Conservation (phyloP, 2,888 invertebrate species). For the Cheilosia scutellata region DNA sequence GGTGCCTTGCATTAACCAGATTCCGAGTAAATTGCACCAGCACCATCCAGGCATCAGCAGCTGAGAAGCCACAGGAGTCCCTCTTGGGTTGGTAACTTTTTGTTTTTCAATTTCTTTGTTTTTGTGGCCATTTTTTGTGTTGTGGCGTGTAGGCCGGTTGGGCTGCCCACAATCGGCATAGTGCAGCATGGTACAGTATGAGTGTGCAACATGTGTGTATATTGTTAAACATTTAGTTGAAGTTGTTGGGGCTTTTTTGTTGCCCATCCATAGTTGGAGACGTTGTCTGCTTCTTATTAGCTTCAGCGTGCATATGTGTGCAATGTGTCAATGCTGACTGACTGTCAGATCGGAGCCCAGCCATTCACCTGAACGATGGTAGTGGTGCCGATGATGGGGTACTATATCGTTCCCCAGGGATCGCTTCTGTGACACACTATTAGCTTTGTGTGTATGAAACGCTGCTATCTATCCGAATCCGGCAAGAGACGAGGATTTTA, state of each 20-base stretch:
- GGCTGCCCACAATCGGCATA: constrained; percentile 53
- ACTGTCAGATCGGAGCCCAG: constrained; percentile 26
- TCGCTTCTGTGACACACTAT: constrained; percentile 80
- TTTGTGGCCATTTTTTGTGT: constrained; percentile 21
- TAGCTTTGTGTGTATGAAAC: constrained; percentile 66
- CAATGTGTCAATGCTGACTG: background rate
- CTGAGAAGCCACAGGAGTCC: constrained; percentile 68
- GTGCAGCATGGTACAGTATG: constrained; percentile 52
- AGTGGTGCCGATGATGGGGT: constrained; percentile 75
- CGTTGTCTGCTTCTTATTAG: constrained; percentile 26
- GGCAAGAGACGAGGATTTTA: constrained; percentile 72
- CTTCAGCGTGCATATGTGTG: constrained; percentile 13
- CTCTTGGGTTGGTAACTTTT: constrained; percentile 59
- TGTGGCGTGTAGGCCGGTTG: constrained; percentile 62
- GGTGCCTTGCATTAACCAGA: constrained; percentile 79
- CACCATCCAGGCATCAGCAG: constrained; percentile 35
- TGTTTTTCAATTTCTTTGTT: background rate
- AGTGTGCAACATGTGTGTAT: constrained; percentile 72
- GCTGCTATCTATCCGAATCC: constrained; percentile 39
- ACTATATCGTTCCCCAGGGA: constrained; percentile 83
- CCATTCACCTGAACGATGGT: constrained; percentile 42
- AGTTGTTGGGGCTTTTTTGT: constrained; percentile 68
- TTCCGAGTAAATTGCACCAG: constrained; percentile 78
- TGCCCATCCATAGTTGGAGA: constrained; percentile 38
- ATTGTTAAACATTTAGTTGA: constrained; percentile 73